These are phyloP conservation scores for Lasioglossum albipes DNA, from an alignment of 1,140 invertebrate genomes.

Conservation along the genomic window DNA sequence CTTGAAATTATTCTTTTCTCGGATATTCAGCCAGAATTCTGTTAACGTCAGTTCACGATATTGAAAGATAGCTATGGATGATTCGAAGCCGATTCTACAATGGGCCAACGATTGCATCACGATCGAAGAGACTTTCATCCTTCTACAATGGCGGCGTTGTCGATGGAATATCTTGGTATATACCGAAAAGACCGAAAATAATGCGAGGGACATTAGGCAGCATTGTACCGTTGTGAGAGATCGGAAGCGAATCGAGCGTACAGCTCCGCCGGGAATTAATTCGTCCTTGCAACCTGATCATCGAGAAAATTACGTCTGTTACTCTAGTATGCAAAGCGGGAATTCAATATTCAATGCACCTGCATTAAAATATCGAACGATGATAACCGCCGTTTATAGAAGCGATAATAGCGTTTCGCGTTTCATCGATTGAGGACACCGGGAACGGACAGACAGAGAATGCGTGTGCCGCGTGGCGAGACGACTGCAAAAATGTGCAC, in stretches of 20 bases:
- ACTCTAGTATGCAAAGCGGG: neutral
- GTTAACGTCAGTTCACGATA: neutral
- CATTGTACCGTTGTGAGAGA: no score
- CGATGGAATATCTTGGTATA: neutral
- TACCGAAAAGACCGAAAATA: conserved; percentile 10
- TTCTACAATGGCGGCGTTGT: neutral
- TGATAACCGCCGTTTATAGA: no score
- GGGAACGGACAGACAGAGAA: neutral
- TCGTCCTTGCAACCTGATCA: neutral
- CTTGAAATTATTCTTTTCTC: neutral
- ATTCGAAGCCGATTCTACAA: neutral
- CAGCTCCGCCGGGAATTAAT: neutral
- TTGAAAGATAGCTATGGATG: neutral
- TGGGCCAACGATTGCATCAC: neutral
- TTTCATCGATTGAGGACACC: neutral
- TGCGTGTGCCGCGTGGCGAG: neutral
- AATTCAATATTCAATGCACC: neutral
- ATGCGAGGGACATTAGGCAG: neutral
- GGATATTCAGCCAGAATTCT: neutral
- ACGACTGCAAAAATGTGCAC: conserved; percentile 3
- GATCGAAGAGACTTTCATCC: conserved; percentile 3
- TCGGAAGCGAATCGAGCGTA: no score
- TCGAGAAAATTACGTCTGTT: neutral
- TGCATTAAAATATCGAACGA: neutral
- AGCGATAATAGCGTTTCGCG: neutral